Evolutionary conservation across 2,888 invertebrate genomes (phyloP).

Genomic region (Caenorhabditis imperialis): DNA sequence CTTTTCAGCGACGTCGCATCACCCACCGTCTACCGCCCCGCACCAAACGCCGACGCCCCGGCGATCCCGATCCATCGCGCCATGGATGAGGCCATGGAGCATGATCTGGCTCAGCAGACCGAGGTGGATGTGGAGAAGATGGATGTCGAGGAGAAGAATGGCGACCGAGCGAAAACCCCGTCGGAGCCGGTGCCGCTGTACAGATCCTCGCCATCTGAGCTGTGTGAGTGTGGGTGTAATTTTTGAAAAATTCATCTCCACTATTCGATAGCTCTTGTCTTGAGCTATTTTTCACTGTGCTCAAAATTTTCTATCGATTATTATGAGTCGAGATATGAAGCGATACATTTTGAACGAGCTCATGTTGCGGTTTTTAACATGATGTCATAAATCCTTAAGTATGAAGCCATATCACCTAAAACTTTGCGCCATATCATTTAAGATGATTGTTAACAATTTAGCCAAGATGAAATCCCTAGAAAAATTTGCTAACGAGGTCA

Average conservation of each 20-base stretch:
- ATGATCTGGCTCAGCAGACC: not conserved
- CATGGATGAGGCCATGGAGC: not conserved
- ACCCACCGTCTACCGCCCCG: not conserved
- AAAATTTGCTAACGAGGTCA: too few relatives aligned
- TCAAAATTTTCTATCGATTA: too few relatives aligned
- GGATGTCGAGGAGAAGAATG: not conserved
- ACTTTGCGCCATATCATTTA: too few relatives aligned
- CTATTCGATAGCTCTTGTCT: not conserved
- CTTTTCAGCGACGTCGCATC: conserved; percentile 4
- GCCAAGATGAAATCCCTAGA: too few relatives aligned
- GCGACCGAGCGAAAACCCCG: conserved; percentile 5
- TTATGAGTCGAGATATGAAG: too few relatives aligned
- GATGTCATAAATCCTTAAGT: too few relatives aligned
- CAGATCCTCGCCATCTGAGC: conserved; percentile 9
- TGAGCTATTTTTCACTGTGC: too few relatives aligned
- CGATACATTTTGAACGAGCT: too few relatives aligned
- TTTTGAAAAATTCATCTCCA: not conserved
- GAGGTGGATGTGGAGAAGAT: not conserved
- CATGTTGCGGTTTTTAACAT: too few relatives aligned
- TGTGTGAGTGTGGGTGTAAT: conserved; percentile 1
- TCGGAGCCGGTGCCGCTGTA: conserved; percentile 14
- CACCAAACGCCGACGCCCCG: not conserved
- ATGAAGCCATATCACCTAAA: too few relatives aligned
- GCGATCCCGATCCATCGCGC: not conserved
- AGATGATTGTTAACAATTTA: too few relatives aligned